Conservation (phyloP, 2,797 vertebrate species). For the Epinephelus awoara region DNA sequence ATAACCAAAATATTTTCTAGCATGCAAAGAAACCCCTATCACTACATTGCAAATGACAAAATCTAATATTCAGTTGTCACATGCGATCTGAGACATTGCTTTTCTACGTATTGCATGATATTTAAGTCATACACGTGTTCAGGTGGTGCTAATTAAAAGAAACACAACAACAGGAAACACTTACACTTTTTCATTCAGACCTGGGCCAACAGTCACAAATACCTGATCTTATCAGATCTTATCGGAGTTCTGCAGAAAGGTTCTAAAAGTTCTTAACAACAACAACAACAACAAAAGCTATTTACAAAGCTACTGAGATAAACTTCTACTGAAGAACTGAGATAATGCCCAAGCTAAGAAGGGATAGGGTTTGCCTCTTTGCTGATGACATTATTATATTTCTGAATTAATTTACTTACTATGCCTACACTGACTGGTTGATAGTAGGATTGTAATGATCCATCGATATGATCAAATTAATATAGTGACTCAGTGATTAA, state of each 20-base stretch:
- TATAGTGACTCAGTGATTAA: too few species aligned
- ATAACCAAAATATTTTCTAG: background rate
- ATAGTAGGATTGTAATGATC: too few species aligned
- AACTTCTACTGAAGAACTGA: background rate
- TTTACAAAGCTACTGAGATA: conserved; percentile 3
- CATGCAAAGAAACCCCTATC: background rate
- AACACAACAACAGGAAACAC: background rate
- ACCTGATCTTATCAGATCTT: background rate
- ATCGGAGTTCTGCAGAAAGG: background rate
- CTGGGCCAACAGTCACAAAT: too few species aligned
- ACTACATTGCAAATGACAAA: background rate
- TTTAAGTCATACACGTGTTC: background rate
- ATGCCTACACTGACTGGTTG: too few species aligned
- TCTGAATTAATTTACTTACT: too few species aligned
- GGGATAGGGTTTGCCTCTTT: background rate
- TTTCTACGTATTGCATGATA: conserved; percentile 7
- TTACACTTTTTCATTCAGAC: too few species aligned
- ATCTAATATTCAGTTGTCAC: background rate
- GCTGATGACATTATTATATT: too few species aligned
- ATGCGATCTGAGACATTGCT: background rate
- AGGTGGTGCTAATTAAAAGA: background rate
- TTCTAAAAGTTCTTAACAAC: background rate
- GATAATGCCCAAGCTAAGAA: background rate
- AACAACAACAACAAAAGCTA: too few species aligned
- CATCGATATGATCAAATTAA: too few species aligned